These are phyloP conservation scores for Porites lobata DNA, from an alignment of 92 coral and sea anemone species.

Conservation along the genomic window DNA sequence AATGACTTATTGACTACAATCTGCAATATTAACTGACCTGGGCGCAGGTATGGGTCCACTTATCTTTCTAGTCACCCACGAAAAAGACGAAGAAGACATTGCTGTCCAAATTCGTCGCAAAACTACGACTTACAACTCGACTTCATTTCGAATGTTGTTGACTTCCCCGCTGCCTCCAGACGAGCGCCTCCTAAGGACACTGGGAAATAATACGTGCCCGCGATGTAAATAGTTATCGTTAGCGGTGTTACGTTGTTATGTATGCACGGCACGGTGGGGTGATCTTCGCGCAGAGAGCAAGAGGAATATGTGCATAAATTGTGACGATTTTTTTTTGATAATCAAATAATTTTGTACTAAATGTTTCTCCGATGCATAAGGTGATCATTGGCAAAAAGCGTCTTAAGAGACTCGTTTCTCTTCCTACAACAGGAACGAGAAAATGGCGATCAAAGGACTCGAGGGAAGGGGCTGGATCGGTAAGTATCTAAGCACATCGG, in stretches of 20 bases:
- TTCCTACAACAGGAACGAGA: conserved; percentile 90
- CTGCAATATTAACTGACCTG: conserved; percentile 45
- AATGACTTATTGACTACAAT: too few relatives aligned
- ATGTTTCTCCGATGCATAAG: conserved; percentile 81
- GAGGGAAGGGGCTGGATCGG: conserved; percentile 73
- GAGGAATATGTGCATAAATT: conserved; percentile 15
- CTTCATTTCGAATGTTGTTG: conserved; percentile 7
- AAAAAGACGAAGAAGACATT: conserved; percentile 51
- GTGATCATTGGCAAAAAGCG: conserved; percentile 97
- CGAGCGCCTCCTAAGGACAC: conserved; percentile 27
- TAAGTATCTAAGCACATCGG: conserved; percentile 44
- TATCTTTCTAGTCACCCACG: conserved; percentile 80
- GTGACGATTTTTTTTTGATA: background rate
- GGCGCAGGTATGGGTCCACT: conserved; percentile 86
- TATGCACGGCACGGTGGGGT: conserved; percentile 14
- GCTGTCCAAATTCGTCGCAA: background rate
- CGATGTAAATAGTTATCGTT: background rate
- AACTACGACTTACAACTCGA: too few relatives aligned
- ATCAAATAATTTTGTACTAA: background rate
- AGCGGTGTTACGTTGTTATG: background rate
- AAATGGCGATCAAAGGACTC: conserved; percentile 90
- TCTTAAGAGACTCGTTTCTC: conserved; percentile 88
- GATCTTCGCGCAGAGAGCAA: conserved; percentile 10
- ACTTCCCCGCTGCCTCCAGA: conserved; percentile 25
- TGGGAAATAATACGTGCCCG: conserved; percentile 13